phyloP scores from a whole-genome alignment of 64 coral and sea anemone genomes.

The Actinia tenebrosa region DNA sequence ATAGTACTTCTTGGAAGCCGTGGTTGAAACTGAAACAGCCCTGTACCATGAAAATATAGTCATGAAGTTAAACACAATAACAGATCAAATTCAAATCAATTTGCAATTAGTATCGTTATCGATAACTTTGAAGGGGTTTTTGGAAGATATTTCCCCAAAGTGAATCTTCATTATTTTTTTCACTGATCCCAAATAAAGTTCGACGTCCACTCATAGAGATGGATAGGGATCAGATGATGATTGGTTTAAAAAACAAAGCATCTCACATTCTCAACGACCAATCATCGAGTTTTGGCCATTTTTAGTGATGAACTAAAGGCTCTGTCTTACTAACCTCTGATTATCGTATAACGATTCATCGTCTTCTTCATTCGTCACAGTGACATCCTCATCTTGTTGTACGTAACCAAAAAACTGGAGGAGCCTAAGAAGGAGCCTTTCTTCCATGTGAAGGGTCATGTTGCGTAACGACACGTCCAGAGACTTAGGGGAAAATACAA shows the following conservation, averaged over 20 bases:
- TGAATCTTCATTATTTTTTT: no score
- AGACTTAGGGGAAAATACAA: conserved; percentile 33
- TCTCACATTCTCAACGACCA: no score
- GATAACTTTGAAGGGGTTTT: no score
- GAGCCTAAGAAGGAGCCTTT: conserved; percentile 77
- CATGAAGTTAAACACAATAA: no score
- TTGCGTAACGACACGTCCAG: conserved; percentile 79
- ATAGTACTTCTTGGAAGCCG: conserved; percentile 77
- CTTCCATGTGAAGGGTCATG: conserved; percentile 93
- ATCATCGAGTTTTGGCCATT: no score
- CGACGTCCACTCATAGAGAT: no score
- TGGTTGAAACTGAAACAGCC: conserved; percentile 37
- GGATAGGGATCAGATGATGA: no score
- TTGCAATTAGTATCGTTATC: no score
- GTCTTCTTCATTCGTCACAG: conserved; percentile 64
- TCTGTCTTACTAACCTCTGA: conserved; percentile 44
- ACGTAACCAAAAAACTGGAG: conserved; percentile 98
- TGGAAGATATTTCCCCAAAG: no score
- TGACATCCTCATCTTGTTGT: conserved; percentile 83
- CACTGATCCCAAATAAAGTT: no score
- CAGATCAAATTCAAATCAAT: no score
- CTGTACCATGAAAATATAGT: not conserved
- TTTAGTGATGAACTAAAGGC: not conserved
- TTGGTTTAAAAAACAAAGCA: no score
- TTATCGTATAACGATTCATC: conserved; percentile 78